These are phyloP conservation scores for Recurvirostra avosetta DNA, from an alignment of 2,113 vertebrate species.

Conservation along the genomic window DNA sequence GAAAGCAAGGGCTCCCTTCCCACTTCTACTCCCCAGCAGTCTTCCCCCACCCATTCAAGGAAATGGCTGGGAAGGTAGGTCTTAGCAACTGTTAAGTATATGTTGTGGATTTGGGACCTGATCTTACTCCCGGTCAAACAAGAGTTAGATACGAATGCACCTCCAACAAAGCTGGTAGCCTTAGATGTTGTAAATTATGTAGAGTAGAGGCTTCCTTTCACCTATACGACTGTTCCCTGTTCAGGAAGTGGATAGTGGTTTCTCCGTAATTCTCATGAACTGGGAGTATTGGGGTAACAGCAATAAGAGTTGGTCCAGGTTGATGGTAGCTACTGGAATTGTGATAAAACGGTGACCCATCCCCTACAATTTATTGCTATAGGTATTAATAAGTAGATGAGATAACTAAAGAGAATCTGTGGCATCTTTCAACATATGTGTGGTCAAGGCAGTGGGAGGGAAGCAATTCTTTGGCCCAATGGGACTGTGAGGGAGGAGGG, in stretches of 20 bases:
- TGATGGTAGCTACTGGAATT: background rate
- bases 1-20: background rate
- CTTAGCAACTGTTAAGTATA: background rate
- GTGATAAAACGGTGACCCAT: background rate
- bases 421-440: constrained; percentile 41
- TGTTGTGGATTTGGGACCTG: background rate
- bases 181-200: background rate
- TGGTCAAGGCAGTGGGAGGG: constrained; percentile 56
- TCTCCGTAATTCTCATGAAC: background rate
- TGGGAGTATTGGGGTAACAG: background rate
- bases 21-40: background rate
- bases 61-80: background rate
- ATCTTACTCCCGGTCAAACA: background rate
- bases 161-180: background rate
- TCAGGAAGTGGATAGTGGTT: background rate
- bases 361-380: background rate
- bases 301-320: background rate
- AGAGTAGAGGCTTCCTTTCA: background rate
- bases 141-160: background rate
- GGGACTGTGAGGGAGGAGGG: constrained; percentile 5
- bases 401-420: background rate
- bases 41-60: background rate
- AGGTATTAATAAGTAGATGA: background rate
- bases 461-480: background rate
- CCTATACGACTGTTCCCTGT: background rate